phyloP scores from a whole-genome alignment of 30 jellyfish, hydroid and myxozoan species.

The Rhopilema esculentum region DNA sequence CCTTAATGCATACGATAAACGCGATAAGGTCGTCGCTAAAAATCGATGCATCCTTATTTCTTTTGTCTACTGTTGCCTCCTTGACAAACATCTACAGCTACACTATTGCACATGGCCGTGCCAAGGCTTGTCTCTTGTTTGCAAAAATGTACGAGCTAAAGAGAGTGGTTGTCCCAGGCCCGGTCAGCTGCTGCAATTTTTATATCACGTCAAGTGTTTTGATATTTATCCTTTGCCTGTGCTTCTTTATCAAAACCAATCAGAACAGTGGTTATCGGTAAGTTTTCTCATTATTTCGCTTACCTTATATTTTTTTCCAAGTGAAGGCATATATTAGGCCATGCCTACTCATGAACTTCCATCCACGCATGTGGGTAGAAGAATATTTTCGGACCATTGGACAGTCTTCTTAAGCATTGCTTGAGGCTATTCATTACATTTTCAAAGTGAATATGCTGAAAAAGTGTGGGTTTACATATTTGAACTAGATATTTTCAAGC shows the following conservation, averaged over 20 bases:
- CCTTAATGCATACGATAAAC: background rate
- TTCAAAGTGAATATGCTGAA: too few relatives aligned
- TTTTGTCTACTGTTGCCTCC: constrained; percentile 4
- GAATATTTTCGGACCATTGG: too few relatives aligned
- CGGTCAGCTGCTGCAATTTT: constrained; percentile 11
- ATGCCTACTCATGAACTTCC: too few relatives aligned
- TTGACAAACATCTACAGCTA: background rate
- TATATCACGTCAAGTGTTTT: constrained; percentile 10
- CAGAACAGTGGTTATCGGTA: constrained; percentile 6
- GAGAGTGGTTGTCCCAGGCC: constrained; percentile 32
- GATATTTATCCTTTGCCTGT: background rate
- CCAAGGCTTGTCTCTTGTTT: constrained; percentile 28
- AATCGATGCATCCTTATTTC: background rate
- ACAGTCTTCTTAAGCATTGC: too few relatives aligned
- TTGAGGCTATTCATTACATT: too few relatives aligned
- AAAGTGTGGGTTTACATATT: too few relatives aligned
- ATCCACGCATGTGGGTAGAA: too few relatives aligned
- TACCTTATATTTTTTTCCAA: background rate
- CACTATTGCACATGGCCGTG: constrained; percentile 5
- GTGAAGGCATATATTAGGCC: background rate
- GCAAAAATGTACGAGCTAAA: constrained; percentile 38
- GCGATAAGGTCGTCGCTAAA: background rate
- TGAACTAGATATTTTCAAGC: too few relatives aligned
- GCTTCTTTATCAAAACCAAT: background rate
- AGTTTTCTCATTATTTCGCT: background rate